Conservation (phyloP, 2,797 vertebrate genomes). For the Enteromius thamalakanensis region DNA sequence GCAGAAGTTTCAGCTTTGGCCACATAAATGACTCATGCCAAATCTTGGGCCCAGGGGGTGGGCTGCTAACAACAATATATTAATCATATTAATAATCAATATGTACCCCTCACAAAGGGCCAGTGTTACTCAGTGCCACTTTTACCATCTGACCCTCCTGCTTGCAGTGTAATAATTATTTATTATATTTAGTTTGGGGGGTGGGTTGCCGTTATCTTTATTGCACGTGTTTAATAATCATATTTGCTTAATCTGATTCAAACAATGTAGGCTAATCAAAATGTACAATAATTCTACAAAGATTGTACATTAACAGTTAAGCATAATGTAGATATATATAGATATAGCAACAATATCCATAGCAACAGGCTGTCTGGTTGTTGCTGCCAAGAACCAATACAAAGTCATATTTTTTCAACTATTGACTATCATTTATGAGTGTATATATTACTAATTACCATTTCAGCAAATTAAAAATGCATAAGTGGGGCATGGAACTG, state of each 20-base stretch:
- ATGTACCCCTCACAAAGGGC: too few relatives aligned
- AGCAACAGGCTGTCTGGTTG: too few relatives aligned
- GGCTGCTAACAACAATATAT: too few relatives aligned
- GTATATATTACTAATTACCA: not conserved
- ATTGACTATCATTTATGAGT: not conserved
- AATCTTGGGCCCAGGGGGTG: too few relatives aligned
- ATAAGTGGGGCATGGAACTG: not conserved
- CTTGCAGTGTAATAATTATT: not conserved
- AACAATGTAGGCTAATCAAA: not conserved
- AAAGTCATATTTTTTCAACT: not conserved
- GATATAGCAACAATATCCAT: not conserved
- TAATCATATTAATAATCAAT: too few relatives aligned
- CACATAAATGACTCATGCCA: not conserved
- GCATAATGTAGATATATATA: too few relatives aligned
- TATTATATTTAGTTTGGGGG: not conserved
- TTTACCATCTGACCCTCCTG: too few relatives aligned
- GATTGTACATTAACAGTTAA: not conserved
- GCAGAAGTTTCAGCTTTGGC: not conserved
- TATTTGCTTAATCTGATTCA: not conserved
- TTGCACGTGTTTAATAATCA: not conserved
- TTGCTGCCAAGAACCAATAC: not conserved
- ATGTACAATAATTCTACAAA: not conserved
- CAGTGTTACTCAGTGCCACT: too few relatives aligned
- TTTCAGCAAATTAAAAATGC: not conserved
- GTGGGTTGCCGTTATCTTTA: too few relatives aligned